Conservation (phyloP, 64 coral and sea anemone species). For the Astreopora myriophthalma region DNA sequence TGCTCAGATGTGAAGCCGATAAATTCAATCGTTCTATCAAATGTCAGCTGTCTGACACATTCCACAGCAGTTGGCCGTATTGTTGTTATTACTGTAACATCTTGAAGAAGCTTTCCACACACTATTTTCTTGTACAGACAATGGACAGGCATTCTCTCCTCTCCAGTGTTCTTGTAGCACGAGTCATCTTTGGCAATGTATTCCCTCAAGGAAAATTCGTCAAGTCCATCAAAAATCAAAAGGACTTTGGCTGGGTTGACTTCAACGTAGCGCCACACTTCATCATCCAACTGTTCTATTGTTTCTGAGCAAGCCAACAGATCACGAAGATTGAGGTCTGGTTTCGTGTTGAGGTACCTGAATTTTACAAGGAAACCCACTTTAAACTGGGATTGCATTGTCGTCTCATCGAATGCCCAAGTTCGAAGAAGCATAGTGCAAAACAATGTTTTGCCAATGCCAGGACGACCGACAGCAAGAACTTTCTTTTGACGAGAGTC, state of each 20-base stretch:
- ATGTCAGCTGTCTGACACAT: not conserved
- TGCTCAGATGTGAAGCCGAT: slow-evolving; percentile 68
- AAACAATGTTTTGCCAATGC: slow-evolving; percentile 65
- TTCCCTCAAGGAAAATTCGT: slow-evolving; percentile 22
- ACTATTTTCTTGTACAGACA: slow-evolving; percentile 13
- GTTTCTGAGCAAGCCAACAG: slow-evolving; percentile 11
- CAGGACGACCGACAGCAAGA: slow-evolving; percentile 52
- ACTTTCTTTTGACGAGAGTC: slow-evolving; percentile 16
- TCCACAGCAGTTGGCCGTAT: slow-evolving; percentile 55
- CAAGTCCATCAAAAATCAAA: slow-evolving; percentile 68
- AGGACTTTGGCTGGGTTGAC: slow-evolving; percentile 40
- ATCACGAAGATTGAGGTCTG: slow-evolving; percentile 3
- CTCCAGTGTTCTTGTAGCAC: not conserved
- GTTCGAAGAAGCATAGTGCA: slow-evolving; percentile 57
- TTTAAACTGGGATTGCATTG: not conserved
- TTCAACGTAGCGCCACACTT: slow-evolving; percentile 35
- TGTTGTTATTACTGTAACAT: slow-evolving; percentile 45
- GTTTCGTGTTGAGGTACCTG: slow-evolving; percentile 11
- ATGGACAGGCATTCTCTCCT: not conserved
- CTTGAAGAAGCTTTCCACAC: slow-evolving; percentile 30
- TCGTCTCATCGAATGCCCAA: not conserved
- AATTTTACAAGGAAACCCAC: slow-evolving; percentile 45
- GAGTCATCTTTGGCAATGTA: not conserved
- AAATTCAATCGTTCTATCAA: slow-evolving; percentile 65
- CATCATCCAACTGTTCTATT: slow-evolving; percentile 32